phyloP scores from a whole-genome alignment of 1,140 invertebrate genomes.

The Trichonephila inaurata region DNA sequence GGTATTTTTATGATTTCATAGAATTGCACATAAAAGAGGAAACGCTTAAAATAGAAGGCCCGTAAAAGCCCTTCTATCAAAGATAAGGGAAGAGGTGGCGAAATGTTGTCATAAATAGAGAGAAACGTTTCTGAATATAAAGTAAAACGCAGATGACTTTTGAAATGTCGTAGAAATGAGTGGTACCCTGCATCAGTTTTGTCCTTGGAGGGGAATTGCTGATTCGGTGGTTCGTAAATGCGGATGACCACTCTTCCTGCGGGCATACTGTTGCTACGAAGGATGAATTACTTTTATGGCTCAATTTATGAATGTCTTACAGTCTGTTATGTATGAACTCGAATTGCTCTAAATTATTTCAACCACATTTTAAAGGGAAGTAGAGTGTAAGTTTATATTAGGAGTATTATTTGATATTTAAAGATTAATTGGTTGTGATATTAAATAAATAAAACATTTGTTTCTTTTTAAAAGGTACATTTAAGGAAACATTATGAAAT shows the following conservation, averaged over 20 bases:
- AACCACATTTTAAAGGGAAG: background rate
- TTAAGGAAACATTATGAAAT: no score
- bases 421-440: no score
- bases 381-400: background rate
- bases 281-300: background rate
- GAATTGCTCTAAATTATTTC: background rate
- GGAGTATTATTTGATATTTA: no score
- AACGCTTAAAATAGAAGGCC: conserved; percentile 18
- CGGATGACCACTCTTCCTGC: background rate
- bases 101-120: conserved; percentile 31
- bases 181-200: background rate
- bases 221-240: background rate
- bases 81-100: conserved; percentile 36
- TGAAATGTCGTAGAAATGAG: background rate
- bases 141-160: background rate
- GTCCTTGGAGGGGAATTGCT: background rate
- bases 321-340: background rate
- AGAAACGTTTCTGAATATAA: conserved; percentile 24
- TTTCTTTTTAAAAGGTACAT: no score
- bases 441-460: no score
- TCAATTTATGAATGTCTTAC: background rate
- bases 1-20: conserved; percentile 40
- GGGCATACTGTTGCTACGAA: background rate
- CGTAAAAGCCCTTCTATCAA: conserved; percentile 22
- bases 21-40: conserved; percentile 48